Evolutionary conservation across 2,113 vertebrate genomes (phyloP).

Genomic region (Eurystomus gularis): DNA sequence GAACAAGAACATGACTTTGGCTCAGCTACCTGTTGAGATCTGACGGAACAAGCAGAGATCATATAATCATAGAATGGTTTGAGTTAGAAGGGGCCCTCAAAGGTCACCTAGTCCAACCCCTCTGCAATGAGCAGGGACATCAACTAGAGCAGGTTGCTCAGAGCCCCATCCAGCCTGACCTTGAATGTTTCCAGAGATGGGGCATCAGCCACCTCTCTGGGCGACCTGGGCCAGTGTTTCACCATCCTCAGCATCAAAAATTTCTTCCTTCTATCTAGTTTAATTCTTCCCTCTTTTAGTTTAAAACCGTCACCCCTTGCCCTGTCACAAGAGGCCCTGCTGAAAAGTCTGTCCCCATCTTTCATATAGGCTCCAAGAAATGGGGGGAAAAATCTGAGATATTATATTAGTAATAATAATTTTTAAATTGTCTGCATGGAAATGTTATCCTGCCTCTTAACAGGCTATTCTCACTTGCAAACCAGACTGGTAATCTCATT

Average conservation of each 20-base stretch:
- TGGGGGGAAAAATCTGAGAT: neutral
- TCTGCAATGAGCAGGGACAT: neutral
- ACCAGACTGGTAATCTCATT: neutral
- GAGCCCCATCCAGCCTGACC: neutral
- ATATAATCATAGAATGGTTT: neutral
- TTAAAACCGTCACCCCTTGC: neutral
- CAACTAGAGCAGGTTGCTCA: neutral
- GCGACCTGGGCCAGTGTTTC: neutral
- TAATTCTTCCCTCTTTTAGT: neutral
- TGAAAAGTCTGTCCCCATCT: neutral
- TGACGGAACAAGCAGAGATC: neutral
- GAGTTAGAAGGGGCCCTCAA: neutral
- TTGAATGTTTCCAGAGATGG: neutral
- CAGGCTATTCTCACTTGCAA: neutral
- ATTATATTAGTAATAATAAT: neutral
- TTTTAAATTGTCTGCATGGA: neutral
- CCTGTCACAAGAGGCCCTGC: neutral
- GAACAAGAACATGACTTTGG: neutral
- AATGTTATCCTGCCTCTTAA: neutral
- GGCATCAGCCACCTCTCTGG: neutral
- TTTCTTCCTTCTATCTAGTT: neutral
- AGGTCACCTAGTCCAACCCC: neutral
- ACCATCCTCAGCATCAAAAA: neutral
- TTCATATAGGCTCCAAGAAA: neutral
- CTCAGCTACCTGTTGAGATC: neutral